These are phyloP conservation scores for Asbolus verrucosus DNA, from an alignment of 1,140 invertebrate genomes.

Conservation along the genomic window DNA sequence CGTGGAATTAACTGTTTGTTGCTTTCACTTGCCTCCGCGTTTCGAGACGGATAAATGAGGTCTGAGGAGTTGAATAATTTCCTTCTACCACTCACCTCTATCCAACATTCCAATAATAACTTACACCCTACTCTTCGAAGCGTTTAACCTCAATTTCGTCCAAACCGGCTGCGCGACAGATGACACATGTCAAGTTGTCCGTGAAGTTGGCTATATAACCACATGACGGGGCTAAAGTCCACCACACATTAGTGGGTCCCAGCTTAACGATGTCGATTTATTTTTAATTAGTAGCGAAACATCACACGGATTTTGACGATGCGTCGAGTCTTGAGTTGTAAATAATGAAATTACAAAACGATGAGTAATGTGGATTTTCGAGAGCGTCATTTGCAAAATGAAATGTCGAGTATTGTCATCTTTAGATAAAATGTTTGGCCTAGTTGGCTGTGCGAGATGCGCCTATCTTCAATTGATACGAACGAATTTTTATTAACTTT, in stretches of 20 bases:
- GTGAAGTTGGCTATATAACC: not conserved
- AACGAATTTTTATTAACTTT: not conserved
- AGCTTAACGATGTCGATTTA: too few species aligned
- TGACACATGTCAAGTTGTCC: not conserved
- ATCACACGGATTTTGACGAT: too few species aligned
- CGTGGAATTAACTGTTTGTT: not conserved
- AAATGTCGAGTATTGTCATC: too few species aligned
- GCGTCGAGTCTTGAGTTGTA: too few species aligned
- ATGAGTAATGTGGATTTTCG: too few species aligned
- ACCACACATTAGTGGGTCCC: too few species aligned
- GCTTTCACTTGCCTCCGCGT: constrained; percentile 1
- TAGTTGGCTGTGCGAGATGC: not conserved
- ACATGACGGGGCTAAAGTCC: too few species aligned
- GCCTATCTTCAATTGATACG: not conserved
- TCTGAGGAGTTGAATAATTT: constrained; percentile 14
- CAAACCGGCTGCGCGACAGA: not conserved
- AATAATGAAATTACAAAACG: too few species aligned
- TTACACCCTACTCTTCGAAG: constrained; percentile 25
- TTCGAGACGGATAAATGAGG: not conserved
- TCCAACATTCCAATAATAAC: constrained; percentile 31
- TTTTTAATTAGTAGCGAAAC: too few species aligned
- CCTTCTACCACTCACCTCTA: not conserved
- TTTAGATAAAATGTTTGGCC: not conserved
- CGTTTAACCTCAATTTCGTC: constrained; percentile 21
- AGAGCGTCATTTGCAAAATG: too few species aligned